Base-by-base conservation (phyloP, 2,113 vertebrate species). In the Lepisosteus oculatus region DNA sequence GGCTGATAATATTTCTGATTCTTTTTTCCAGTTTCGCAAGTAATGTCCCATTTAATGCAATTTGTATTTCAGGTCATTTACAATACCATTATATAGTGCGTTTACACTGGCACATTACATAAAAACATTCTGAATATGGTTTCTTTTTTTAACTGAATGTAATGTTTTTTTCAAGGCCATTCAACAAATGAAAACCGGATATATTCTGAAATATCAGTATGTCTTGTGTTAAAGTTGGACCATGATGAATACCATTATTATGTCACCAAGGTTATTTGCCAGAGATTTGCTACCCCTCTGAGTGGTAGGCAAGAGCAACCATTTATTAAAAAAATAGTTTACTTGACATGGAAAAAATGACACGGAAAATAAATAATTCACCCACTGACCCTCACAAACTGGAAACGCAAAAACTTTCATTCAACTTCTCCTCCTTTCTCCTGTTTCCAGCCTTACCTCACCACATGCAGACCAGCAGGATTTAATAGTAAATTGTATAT, bases 231-330 rank as follows among this genome's bases (percentile, higher is more conserved):
- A 42, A 64, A 41, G 17, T 7, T 42, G 62, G 12, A 55, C 47
- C 54, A 15, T 8, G 8, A 61, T 12, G 65, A 42, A 67, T 59
- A 65, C 47, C 54, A 65, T 65, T 65, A 69, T 17, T 54, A 41
- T 66, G 51, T 2, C 2, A 8, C 56, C 47, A 66, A 51, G 61
- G 56, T 47, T n/a, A 4, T 65, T 43, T 45, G 41, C 3, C 12
- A 65, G 42, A 65, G 47, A 51, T 51, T 51, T 51, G 47, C 9
- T 51, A 51, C 9, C 47, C 5, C 5, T 2, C 9, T 51, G 5
- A 6, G 47, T 51, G 47, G 5, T 51, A 51, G 47, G 47, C 5
- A 51, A 9, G 47, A 5, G 6, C 13, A 44, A 7, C 6, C 2
- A 67, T 59, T 51, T 45, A 43, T 6, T 12, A 41, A 43, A 29